Base-by-base conservation (phyloP, 2,888 invertebrate species). In the Chrysopilus asiliformis region DNA sequence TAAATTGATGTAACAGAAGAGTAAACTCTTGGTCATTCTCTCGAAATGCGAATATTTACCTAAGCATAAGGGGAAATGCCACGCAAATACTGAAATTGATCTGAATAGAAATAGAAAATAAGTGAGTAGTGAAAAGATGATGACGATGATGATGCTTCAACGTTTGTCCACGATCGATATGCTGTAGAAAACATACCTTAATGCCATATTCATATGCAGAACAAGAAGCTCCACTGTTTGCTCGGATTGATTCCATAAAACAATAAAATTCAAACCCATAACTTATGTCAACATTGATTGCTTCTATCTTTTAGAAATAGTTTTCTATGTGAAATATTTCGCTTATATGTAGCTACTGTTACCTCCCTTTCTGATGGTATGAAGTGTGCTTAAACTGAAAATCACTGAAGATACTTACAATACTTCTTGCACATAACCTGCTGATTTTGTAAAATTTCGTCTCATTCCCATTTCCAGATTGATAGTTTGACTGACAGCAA, bases 241-340 rank as follows among this genome's bases (percentile, higher is more conserved):
- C 7, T 4, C 16, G 16, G n/a, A 30, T 30, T 24, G 22, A 36
- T 13, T 18, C 29, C 22, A 13, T 18, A 28, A 24, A 44, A 46
- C 45, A 48, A 48, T 48, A 48, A 48, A 48, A 48, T 46, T 46
- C 45, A 46, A 46, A 45, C 45, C 47, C 45, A 48, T 48, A 48
- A 48, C 46, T 48, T 48, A 48, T 48, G 41, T 43, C 42, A 34
- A 46, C 45, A 45, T 45, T 46, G 45, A 45, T 46, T 46, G 45
- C 41, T 39, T 8, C 22, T 22, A 7, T 10, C 22, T 22, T 22
- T 7, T 22, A n/a, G n/a, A n/a, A n/a, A n/a, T n/a, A n/a, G n/a
- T n/a, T n/a, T n/a, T n/a, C n/a, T n/a, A n/a, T n/a, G n/a, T n/a
- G n/a, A n/a, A n/a, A n/a, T n/a, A n/a, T n/a, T 13, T 8, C 16